Evolutionary conservation across 2,888 invertebrate species (phyloP).

Genomic region (Acanthococcus lagerstroemiae): DNA sequence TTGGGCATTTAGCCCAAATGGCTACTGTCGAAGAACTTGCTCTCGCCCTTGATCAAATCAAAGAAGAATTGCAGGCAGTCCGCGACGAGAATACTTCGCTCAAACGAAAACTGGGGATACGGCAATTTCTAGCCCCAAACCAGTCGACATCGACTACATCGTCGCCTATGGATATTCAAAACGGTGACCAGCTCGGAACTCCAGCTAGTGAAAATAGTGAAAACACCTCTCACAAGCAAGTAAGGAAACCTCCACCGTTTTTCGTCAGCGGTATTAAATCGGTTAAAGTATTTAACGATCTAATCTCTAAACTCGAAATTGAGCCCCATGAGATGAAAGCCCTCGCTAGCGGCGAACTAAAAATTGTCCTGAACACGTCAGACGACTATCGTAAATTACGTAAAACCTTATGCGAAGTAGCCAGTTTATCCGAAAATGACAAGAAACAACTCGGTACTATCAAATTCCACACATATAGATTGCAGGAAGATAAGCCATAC

Average conservation of each 20-base stretch:
- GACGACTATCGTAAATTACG: background rate
- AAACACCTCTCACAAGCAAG: background rate
- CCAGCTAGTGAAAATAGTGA: background rate
- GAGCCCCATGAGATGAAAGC: background rate
- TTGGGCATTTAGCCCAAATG: background rate
- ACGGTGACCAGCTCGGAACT: background rate
- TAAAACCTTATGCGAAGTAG: background rate
- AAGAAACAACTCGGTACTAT: background rate
- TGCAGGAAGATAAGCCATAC: background rate
- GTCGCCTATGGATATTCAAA: background rate
- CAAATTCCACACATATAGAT: background rate
- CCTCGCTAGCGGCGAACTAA: background rate
- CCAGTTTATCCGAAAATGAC: background rate
- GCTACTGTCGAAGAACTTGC: background rate
- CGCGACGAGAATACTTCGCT: background rate
- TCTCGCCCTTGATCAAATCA: background rate
- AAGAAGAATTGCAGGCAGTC: background rate
- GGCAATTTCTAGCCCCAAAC: background rate
- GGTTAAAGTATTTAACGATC: background rate
- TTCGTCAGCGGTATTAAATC: background rate
- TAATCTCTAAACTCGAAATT: background rate
- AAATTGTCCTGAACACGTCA: background rate
- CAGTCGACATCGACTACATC: background rate
- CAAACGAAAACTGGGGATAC: background rate
- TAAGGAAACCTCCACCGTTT: constrained; percentile 1